Conservation (phyloP, 2,888 invertebrate genomes). For the Lutraria lutraria region DNA sequence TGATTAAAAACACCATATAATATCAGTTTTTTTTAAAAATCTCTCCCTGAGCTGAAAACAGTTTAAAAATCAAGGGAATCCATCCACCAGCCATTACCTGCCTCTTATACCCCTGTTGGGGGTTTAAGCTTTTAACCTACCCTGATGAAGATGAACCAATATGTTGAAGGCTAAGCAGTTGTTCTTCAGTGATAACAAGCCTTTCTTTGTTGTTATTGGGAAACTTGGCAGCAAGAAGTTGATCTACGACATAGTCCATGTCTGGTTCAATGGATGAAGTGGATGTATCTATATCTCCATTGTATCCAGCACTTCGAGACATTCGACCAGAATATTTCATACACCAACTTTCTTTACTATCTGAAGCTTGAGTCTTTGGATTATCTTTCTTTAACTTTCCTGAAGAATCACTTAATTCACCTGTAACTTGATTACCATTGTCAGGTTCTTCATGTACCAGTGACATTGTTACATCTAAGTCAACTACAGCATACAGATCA, state of each 20-base stretch:
- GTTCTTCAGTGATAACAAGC: constrained; percentile 68
- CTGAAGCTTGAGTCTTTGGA: not conserved
- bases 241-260: constrained; percentile 48
- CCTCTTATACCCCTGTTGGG: too few species aligned
- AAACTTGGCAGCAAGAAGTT: constrained; percentile 54
- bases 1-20: too few species aligned
- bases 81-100: too few species aligned
- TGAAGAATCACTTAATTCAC: constrained; percentile 14
- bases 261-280: constrained; percentile 66
- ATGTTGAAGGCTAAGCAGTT: constrained; percentile 62
- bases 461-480: constrained; percentile 49
- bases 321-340: constrained; percentile 45
- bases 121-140: constrained; percentile 64
- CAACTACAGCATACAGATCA: constrained; percentile 61
- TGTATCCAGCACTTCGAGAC: constrained; percentile 61
- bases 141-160: constrained; percentile 69
- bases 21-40: too few species aligned
- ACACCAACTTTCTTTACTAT: constrained; percentile 39
- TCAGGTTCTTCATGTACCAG: constrained; percentile 44
- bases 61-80: too few species aligned
- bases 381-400: not conserved
- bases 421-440: not conserved
- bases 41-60: too few species aligned
- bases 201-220: constrained; percentile 44
- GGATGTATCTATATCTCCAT: constrained; percentile 66